Evolutionary conservation across 2,888 invertebrate species (phyloP), one percentile per base, ranked within the genome.

Genomic region (Serrognathus titanus): DNA sequence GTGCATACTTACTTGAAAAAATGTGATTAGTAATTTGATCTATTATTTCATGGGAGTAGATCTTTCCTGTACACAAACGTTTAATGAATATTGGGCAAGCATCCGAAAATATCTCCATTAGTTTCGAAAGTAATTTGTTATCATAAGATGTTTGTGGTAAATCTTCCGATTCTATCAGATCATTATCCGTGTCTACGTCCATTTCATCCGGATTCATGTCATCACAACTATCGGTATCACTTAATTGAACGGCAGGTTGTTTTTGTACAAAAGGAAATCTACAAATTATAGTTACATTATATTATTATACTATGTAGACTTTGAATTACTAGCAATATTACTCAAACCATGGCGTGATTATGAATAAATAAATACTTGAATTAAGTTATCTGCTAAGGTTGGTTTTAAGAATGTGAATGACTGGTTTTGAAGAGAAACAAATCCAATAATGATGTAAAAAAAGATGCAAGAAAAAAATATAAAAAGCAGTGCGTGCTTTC

Each of bases 101-200:
- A 48, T 71, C 66, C 0, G 71, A 69, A 57, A 74, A 73, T 57
- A 74, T 67, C 61, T 71, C 72, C 51, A 70, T 61, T 35, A 72
- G 36, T 38, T 55, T 55, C 11, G 55, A 58, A 16, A 47, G 43
- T 24, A 55, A 48, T 40, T 58, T 58, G 10, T 7, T 48, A 20
- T 50, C 46, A 20, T 53, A 53, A n/a, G 40, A 50, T n/a, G 20
- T 10, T 40, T n/a, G 39, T 8, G 39, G 39, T 3, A n/a, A 12
- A 5, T 43, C 16, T 13, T 12, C 39, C 5, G 41, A 11, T 45
- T 45, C 36, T 37, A 16, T 35, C 7, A 10, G n/a, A 12, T 11
- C 41, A 36, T 48, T 37, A n/a, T 31, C n/a, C 1, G 9, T 31
- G 41, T 8, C 16, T 7, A 11, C 31, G 43, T 55, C 54, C 12